phyloP scores from a whole-genome alignment of 2,113 vertebrate species.

The Tychaedon coryphoeus region DNA sequence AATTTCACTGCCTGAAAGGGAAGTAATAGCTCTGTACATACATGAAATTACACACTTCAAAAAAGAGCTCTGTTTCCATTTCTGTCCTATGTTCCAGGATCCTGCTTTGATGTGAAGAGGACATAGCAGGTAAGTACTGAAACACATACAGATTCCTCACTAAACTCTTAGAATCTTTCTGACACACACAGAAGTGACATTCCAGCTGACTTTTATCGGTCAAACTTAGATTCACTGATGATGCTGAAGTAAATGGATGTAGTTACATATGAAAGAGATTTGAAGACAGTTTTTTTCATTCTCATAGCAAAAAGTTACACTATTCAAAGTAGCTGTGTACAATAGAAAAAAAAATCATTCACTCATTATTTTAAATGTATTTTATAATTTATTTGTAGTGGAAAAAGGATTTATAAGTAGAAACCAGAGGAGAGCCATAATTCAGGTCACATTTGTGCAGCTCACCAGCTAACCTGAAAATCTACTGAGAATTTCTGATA shows the following conservation, averaged over 20 bases:
- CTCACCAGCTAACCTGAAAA: slow-evolving; percentile 25
- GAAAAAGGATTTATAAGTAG: neutral
- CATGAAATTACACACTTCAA: neutral
- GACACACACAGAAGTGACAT: neutral
- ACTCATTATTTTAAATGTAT: neutral
- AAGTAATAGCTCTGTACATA: neutral
- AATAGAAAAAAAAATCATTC: neutral
- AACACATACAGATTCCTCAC: neutral
- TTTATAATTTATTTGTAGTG: neutral
- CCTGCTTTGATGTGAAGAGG: neutral
- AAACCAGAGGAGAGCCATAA: neutral
- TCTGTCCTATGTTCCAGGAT: neutral
- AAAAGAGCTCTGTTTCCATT: neutral
- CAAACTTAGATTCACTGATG: neutral
- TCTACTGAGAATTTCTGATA: neutral
- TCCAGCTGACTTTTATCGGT: neutral
- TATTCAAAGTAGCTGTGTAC: neutral
- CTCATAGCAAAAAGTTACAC: neutral
- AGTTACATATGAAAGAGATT: neutral
- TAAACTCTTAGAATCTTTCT: neutral
- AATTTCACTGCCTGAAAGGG: neutral
- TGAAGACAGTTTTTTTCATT: neutral
- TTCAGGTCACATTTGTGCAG: slow-evolving; percentile 10
- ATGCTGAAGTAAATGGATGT: neutral
- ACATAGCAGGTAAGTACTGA: neutral